phyloP scores from a whole-genome alignment of 2,888 invertebrate species.

The Oligia latruncula region DNA sequence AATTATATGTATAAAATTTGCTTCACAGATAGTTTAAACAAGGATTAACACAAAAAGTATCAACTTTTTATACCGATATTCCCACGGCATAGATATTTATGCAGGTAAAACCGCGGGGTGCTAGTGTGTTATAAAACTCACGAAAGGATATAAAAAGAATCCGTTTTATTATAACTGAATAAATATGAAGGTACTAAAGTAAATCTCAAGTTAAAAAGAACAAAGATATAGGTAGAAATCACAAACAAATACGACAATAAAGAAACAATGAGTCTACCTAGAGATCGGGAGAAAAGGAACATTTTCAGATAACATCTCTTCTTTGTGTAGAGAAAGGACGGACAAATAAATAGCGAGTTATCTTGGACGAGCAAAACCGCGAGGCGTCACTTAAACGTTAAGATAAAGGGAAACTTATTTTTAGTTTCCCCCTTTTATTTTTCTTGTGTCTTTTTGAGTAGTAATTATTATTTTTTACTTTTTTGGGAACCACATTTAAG shows the following conservation, averaged over 20 bases:
- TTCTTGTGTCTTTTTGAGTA: slow-evolving; percentile 54
- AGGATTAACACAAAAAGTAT: no score
- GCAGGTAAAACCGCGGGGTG: no score
- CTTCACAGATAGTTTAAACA: no score
- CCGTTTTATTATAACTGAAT: neutral
- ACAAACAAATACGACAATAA: slow-evolving; percentile 55
- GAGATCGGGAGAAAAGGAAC: slow-evolving; percentile 67
- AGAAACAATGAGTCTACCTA: slow-evolving; percentile 59
- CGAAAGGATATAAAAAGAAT: neutral
- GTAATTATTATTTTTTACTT: neutral
- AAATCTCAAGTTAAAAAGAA: slow-evolving; percentile 15
- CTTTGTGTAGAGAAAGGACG: slow-evolving; percentile 68
- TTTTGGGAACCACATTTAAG: neutral
- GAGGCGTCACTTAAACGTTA: slow-evolving; percentile 77
- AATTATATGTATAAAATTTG: no score
- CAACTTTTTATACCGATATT: no score
- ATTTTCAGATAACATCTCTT: slow-evolving; percentile 72
- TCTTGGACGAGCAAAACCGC: slow-evolving; percentile 77
- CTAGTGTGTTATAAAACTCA: neutral
- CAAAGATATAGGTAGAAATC: slow-evolving; percentile 23
- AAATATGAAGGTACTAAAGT: slow-evolving; percentile 1
- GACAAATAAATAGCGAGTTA: slow-evolving; percentile 84
- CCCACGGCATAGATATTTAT: no score
- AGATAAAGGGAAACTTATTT: slow-evolving; percentile 71
- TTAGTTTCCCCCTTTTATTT: slow-evolving; percentile 67